These are phyloP conservation scores for Tiaroga cobitis DNA, from an alignment of 2,797 vertebrate genomes.

Conservation along the genomic window DNA sequence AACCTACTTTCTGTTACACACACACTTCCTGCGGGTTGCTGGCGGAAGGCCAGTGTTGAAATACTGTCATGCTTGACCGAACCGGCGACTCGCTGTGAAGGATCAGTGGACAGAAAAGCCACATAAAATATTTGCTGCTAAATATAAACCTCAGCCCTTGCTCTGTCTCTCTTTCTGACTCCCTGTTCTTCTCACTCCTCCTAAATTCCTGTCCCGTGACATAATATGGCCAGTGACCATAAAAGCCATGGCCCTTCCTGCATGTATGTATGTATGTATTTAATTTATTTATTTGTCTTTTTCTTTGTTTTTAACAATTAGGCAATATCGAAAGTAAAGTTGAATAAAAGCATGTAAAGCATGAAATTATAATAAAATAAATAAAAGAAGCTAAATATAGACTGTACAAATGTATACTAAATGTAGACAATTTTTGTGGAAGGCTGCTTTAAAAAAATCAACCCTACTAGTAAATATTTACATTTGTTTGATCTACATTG, in stretches of 20 bases:
- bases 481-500: not conserved
- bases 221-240: not conserved
- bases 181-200: not conserved
- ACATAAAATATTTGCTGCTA: constrained; percentile 72
- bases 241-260: not conserved
- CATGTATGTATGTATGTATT: not conserved
- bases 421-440: not conserved
- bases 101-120: constrained; percentile 69
- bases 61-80: constrained; percentile 75
- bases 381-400: not conserved
- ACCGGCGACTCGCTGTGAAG: constrained; percentile 75
- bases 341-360: not conserved
- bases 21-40: constrained; percentile 63
- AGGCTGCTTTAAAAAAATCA: not conserved
- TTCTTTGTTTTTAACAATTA: not conserved
- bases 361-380: not conserved
- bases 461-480: not conserved
- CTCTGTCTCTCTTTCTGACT: constrained; percentile 41
- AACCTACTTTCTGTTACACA: constrained; percentile 11
- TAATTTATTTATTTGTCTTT: not conserved
- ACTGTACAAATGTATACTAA: no score
- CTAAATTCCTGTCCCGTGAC: constrained; percentile 14
- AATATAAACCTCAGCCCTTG: constrained; percentile 68
- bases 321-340: not conserved
- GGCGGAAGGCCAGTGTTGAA: constrained; percentile 78